A percentile compares a stretch with the other conserved stretches of the same genome.
Conservation (phyloP, 1,140 invertebrate species). For the Popillia japonica region DNA sequence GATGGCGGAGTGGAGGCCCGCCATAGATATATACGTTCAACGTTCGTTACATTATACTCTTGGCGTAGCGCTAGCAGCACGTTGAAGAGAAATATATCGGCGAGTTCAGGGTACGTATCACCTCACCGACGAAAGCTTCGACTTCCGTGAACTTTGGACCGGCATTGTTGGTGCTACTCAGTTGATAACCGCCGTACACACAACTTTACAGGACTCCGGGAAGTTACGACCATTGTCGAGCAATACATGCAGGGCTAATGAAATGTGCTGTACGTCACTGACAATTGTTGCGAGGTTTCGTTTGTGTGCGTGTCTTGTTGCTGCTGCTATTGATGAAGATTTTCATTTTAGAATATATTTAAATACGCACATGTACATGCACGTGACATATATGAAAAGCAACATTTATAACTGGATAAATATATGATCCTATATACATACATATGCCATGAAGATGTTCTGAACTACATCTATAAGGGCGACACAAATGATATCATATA, state of each 20-base stretch:
- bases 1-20: conserved; percentile 1
- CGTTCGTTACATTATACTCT: conserved; percentile 20
- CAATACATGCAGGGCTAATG: conserved; percentile 45
- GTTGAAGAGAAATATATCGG: conserved; percentile 34
- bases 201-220: conserved; percentile 38
- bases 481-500: too few species aligned
- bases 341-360: conserved; percentile 4
- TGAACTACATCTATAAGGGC: too few species aligned
- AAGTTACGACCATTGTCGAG: conserved; percentile 42
- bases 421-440: too few species aligned
- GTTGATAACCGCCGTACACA: conserved; percentile 26
- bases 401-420: too few species aligned
- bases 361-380: background rate
- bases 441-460: too few species aligned
- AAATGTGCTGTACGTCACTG: conserved; percentile 40
- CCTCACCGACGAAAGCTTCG: conserved; percentile 40
- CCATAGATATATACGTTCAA: conserved; percentile 20
- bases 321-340: background rate
- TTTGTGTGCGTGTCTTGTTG: background rate
- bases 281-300: conserved; percentile 27
- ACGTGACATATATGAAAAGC: background rate
- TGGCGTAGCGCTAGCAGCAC: background rate
- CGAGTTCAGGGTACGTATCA: conserved; percentile 42
- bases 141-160: conserved; percentile 46
- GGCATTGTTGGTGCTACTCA: conserved; percentile 26